Percentiles rank a stretch among this genome's conserved stretches.
Evolutionary conservation across 1,140 invertebrate species (phyloP).

Genomic region (Mercenaria mercenaria): DNA sequence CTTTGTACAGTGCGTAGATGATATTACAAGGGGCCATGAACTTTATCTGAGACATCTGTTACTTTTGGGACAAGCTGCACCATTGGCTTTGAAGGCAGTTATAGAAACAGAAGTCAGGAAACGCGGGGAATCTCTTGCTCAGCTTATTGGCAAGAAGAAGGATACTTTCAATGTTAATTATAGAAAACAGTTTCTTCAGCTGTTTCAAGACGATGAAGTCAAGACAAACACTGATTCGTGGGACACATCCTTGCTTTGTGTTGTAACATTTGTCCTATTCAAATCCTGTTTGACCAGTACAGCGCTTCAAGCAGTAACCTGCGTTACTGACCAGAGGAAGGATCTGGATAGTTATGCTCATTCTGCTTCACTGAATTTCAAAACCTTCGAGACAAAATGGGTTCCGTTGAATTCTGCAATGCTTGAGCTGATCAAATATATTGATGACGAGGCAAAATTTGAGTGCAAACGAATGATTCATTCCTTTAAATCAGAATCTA

Average conservation of each 20-base stretch:
- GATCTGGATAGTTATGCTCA: background rate
- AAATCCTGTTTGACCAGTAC: background rate
- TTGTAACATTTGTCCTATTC: background rate
- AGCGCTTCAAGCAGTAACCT: background rate
- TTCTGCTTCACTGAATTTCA: background rate
- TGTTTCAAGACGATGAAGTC: background rate
- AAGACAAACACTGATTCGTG: background rate
- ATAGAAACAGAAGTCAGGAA: background rate
- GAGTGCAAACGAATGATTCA: background rate
- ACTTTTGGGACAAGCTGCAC: background rate
- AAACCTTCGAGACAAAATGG: background rate
- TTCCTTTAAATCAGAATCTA: background rate
- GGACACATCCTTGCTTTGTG: no score
- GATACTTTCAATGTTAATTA: background rate
- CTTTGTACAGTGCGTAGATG: no score
- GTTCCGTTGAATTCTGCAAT: background rate
- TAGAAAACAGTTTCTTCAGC: background rate
- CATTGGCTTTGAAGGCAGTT: background rate
- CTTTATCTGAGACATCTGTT: background rate
- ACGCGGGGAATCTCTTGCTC: background rate
- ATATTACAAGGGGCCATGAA: background rate
- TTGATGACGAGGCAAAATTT: background rate
- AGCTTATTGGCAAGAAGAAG: background rate
- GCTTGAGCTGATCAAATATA: background rate
- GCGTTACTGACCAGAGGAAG: background rate